Conservation (phyloP, 2,888 invertebrate genomes). For the Odontocolon sp. region DNA sequence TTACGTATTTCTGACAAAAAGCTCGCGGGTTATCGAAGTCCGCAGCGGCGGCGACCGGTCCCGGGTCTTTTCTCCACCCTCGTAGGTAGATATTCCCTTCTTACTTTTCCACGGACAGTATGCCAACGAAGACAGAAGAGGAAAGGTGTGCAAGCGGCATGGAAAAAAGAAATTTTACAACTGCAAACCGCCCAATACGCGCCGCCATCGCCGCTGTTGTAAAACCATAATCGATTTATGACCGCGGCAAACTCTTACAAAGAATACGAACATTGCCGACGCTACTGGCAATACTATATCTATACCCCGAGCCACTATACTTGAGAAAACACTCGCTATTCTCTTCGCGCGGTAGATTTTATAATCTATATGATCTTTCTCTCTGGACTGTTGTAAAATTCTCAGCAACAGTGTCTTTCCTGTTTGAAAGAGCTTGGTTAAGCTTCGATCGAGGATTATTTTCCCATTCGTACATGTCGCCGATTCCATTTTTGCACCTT, state of each 20-base stretch:
- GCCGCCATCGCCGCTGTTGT: slow-evolving; percentile 56
- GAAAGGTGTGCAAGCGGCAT: slow-evolving; percentile 23
- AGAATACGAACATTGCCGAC: slow-evolving; percentile 50
- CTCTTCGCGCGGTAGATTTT: slow-evolving; percentile 11
- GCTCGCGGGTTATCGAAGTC: slow-evolving; percentile 41
- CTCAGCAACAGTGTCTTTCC: background rate
- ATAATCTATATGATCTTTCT: slow-evolving; percentile 24
- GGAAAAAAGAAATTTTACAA: slow-evolving; percentile 46
- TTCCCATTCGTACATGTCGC: slow-evolving; percentile 15
- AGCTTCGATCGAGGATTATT: background rate
- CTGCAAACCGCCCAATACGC: slow-evolving; percentile 34
- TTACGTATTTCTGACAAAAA: slow-evolving; percentile 50
- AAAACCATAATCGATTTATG: slow-evolving; percentile 78
- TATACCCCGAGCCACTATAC: slow-evolving; percentile 44
- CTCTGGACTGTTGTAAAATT: slow-evolving; percentile 17
- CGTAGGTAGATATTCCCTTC: background rate
- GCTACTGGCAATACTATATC: slow-evolving; percentile 48
- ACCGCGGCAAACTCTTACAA: slow-evolving; percentile 63
- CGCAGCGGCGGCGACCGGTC: background rate
- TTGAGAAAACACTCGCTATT: slow-evolving; percentile 19
- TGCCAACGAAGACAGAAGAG: slow-evolving; percentile 2
- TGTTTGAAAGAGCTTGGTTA: background rate
- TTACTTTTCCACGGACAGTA: slow-evolving; percentile 19
- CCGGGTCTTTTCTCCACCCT: slow-evolving; percentile 1
- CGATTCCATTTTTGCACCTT: background rate